Percentiles rank a stretch among this genome's conserved stretches.
Conservation (phyloP, 2,888 invertebrate species). For the Polyommatus iphigenia region DNA sequence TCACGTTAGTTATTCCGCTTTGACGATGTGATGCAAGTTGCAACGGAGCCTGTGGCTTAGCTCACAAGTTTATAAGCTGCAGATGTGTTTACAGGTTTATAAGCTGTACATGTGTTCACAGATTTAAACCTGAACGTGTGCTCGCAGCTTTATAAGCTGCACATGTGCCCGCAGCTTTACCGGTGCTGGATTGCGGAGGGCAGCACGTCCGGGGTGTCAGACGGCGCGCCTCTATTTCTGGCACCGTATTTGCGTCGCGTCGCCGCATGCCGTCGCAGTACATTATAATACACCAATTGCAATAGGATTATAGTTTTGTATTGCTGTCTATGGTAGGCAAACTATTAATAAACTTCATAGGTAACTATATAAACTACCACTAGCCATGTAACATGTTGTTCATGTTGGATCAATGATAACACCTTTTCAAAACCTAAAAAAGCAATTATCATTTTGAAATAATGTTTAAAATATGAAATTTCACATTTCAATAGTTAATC, state of each 20-base stretch:
- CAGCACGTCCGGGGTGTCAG: conserved; percentile 61
- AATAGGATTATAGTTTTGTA: conserved; percentile 42
- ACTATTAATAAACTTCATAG: too few relatives aligned
- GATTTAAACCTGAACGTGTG: background rate
- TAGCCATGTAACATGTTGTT: too few relatives aligned
- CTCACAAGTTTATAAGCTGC: too few relatives aligned
- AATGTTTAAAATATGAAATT: background rate
- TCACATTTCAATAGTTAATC: background rate
- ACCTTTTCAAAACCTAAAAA: too few relatives aligned
- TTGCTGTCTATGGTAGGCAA: conserved; percentile 43
- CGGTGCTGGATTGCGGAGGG: conserved; percentile 26
- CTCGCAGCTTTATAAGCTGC: background rate
- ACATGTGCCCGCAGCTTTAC: conserved; percentile 6
- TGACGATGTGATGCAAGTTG: too few relatives aligned
- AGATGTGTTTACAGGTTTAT: background rate
- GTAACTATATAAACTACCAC: too few relatives aligned
- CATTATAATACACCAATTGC: conserved; percentile 51
- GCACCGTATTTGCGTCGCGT: conserved; percentile 66
- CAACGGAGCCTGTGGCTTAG: too few relatives aligned
- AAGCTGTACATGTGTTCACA: background rate
- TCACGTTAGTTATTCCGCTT: too few relatives aligned
- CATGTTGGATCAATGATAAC: too few relatives aligned
- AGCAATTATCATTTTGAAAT: too few relatives aligned
- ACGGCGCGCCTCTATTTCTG: conserved; percentile 71
- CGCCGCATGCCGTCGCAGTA: conserved; percentile 54